These are phyloP conservation scores for Butastur rufipennis DNA, from an alignment of 2,113 vertebrate genomes.

Conservation along the genomic window DNA sequence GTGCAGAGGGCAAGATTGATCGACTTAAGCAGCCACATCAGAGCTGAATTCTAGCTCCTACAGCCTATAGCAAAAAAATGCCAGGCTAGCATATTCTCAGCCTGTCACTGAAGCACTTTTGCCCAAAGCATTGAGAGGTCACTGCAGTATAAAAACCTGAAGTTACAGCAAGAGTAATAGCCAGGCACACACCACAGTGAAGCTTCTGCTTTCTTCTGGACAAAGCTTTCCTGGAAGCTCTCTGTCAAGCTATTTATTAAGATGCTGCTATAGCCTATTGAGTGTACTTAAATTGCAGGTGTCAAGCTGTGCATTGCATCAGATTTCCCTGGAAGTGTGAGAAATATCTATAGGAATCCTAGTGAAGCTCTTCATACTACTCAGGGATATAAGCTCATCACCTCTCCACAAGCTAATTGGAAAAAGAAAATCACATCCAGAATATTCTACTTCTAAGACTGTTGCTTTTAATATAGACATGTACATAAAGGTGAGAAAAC, in stretches of 20 bases:
- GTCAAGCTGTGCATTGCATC: not conserved
- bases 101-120: not conserved
- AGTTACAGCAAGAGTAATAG: not conserved
- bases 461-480: not conserved
- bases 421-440: not conserved
- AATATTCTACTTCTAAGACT: not conserved
- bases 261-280: not conserved
- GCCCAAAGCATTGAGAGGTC: not conserved
- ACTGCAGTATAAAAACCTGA: not conserved
- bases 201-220: not conserved
- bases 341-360: not conserved
- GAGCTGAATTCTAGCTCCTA: not conserved
- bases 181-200: not conserved
- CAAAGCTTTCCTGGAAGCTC: not conserved
- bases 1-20: not conserved
- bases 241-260: not conserved
- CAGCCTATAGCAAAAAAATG: not conserved
- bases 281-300: constrained; percentile 18
- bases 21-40: not conserved
- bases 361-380: not conserved
- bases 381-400: not conserved
- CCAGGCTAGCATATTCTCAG: not conserved
- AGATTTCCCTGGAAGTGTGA: not conserved
- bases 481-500: not conserved
- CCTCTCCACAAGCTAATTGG: not conserved